Conservation (phyloP, 2,888 invertebrate genomes). For the Eupithecia inturbata region DNA sequence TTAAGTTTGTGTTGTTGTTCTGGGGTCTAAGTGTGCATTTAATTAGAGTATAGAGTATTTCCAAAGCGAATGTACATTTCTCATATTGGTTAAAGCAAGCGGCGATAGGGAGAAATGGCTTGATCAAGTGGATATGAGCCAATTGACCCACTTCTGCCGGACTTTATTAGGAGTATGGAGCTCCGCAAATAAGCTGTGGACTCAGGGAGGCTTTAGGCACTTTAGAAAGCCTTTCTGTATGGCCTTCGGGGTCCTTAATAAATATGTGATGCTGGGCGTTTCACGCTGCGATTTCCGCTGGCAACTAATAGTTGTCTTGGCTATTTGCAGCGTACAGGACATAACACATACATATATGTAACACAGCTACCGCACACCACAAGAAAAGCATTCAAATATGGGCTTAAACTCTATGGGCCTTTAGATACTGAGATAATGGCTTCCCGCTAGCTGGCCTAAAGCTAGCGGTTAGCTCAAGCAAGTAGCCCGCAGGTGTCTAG, state of each 20-base stretch:
- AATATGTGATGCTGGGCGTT: neutral
- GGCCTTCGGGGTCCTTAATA: neutral
- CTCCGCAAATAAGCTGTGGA: conserved; percentile 11
- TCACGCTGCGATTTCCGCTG: neutral
- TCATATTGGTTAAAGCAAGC: conserved; percentile 2
- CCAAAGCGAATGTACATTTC: neutral
- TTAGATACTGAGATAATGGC: too few relatives aligned
- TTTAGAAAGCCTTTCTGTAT: conserved; percentile 5
- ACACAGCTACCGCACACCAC: neutral
- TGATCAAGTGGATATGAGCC: conserved; percentile 33
- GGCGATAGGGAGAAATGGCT: conserved; percentile 29
- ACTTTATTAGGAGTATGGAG: conserved; percentile 26
- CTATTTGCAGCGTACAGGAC: neutral
- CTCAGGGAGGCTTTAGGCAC: conserved; percentile 4
- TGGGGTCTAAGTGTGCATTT: neutral
- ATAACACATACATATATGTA: neutral
- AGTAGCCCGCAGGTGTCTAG: too few relatives aligned
- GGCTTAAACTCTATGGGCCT: too few relatives aligned
- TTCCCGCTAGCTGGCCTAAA: too few relatives aligned
- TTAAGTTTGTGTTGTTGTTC: too few relatives aligned
- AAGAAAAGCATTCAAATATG: too few relatives aligned
- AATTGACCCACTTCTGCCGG: conserved; percentile 34
- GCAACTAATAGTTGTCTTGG: neutral
- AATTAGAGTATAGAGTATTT: neutral
- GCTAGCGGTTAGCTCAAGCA: too few relatives aligned